Base-by-base conservation (phyloP, 2,797 vertebrate genomes). In the Remorina albescens region DNA sequence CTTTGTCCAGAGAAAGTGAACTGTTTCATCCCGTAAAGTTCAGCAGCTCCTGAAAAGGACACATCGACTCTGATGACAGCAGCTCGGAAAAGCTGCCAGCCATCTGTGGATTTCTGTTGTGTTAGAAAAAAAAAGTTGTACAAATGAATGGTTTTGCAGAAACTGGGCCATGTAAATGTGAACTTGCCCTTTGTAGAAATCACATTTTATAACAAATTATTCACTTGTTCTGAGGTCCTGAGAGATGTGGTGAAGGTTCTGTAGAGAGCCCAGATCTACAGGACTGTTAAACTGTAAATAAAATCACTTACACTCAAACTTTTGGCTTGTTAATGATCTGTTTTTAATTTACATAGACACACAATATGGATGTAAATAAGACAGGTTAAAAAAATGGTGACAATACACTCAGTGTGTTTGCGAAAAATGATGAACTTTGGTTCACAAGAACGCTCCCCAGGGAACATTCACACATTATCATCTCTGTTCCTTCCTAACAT, bases 211-310 rank as follows among this genome's bases (percentile, higher is more conserved):
- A 85, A 86, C 68, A 58, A 71, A 71, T 85, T 70, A 81, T 85
- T 91, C 80, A 83, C 55, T 15, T 28, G 59, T 69, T 41, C 26
- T 59, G 47, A 39, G 11, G 55, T 64, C 57, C 81, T 80, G 88
- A 65, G 80, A 77, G 82, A 82, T 71, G 87, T 85, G 86, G 70
- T 73, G 84, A 88, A 81, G 68, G 72, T 78, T 78, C 65, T 82
- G 71, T 83, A 84, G 77, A 78, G 84, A 12, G 71, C 69, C 57
- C 66, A 70, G 73, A 88, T 84, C 83, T 83, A 42, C 74, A 63
- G 78, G 90, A 71, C 72, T 80, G 84, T 84, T 86, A 53, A 78
- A 83, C 63, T 93, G 91, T 93, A 93, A 94, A 95, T 94, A 94
- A 94, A 94, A 75, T 81, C 86, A 91, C 78, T 59, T 67, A 75